Evolutionary conservation across 2,888 invertebrate genomes (phyloP).

Genomic region (Eugnorisma glareosa): DNA sequence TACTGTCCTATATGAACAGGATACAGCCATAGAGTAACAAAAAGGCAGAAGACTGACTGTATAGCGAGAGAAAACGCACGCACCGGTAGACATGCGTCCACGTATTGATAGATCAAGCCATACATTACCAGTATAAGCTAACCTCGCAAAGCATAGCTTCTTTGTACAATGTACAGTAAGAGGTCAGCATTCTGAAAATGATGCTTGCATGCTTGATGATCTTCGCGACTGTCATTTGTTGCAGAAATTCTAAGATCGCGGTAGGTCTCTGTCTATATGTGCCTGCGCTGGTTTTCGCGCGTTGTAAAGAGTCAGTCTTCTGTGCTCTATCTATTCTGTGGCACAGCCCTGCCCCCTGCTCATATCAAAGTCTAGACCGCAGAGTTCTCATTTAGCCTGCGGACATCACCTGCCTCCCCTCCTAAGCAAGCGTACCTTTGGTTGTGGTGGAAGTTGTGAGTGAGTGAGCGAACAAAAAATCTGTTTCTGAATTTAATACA

Average conservation of each 20-base stretch:
- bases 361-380: slow-evolving; percentile 77
- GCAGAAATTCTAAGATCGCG: not conserved
- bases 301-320: not conserved
- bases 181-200: not conserved
- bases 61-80: not conserved
- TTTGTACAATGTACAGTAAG: too few relatives aligned
- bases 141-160: not conserved
- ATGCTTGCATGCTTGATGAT: too few relatives aligned
- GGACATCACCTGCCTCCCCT: slow-evolving; percentile 77
- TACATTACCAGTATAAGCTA: not conserved
- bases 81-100: not conserved
- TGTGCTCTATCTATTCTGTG: slow-evolving; percentile 11
- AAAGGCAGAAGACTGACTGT: not conserved
- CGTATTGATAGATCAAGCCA: not conserved
- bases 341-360: slow-evolving; percentile 53
- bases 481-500: not conserved
- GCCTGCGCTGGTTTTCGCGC: not conserved
- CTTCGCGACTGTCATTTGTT: not conserved
- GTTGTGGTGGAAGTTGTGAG: slow-evolving; percentile 60
- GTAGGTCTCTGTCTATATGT: not conserved
- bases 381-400: slow-evolving; percentile 81
- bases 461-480: slow-evolving; percentile 31
- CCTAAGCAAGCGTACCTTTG: slow-evolving; percentile 72
- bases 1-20: slow-evolving; percentile 46
- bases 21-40: slow-evolving; percentile 35